Evolutionary conservation across 2,113 vertebrate genomes (phyloP).

Genomic region (Neomonachus schauinslandi): DNA sequence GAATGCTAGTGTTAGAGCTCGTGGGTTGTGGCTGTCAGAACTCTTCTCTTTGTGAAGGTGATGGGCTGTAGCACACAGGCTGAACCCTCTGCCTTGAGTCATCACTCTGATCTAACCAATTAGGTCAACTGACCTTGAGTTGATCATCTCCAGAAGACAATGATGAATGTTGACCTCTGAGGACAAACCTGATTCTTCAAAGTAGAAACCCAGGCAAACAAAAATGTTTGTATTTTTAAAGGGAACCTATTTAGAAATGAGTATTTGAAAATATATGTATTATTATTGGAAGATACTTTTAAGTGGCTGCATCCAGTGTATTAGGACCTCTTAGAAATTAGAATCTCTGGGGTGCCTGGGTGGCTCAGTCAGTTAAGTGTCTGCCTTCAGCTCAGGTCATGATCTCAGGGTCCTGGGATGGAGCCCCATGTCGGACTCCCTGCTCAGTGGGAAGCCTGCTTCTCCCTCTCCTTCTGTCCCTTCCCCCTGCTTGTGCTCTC

Average conservation of each 20-base stretch:
- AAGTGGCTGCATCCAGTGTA: not conserved
- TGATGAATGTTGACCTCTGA: not conserved
- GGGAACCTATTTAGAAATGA: not conserved
- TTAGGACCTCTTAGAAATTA: not conserved
- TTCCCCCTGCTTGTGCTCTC: not conserved
- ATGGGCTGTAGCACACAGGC: not conserved
- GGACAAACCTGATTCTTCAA: not conserved
- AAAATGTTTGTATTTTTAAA: not conserved
- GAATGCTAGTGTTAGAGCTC: not conserved
- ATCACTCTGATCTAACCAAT: not conserved
- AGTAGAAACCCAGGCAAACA: not conserved
- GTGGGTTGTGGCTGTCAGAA: not conserved
- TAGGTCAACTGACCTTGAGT: not conserved
- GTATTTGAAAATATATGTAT: not conserved
- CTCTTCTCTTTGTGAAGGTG: not conserved
- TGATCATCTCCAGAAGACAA: not conserved
- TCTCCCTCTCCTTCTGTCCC: not conserved
- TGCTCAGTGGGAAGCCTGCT: not conserved
- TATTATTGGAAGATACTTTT: not conserved
- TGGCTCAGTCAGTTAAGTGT: too few species aligned
- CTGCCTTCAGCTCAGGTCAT: not conserved
- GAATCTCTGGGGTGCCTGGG: not conserved
- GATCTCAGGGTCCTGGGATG: not conserved
- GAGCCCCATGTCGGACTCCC: not conserved
- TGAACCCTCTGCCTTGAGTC: not conserved